These are phyloP conservation scores for Echinarachnius parma DNA, from an alignment of 53 echinoderm and acorn worm genomes.

Conservation along the genomic window DNA sequence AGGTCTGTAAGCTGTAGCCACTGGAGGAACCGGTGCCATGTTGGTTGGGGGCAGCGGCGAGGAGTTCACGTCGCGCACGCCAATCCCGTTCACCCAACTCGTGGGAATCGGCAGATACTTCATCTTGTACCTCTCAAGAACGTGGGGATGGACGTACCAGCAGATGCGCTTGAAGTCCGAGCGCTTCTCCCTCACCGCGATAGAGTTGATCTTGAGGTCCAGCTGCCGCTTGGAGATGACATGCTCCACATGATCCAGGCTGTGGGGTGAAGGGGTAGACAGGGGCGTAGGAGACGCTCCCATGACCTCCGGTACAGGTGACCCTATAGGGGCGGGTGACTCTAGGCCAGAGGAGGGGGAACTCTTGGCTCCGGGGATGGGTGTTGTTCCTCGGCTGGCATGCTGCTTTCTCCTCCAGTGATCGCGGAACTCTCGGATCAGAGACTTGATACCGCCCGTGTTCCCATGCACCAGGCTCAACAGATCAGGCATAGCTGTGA, in stretches of 20 bases:
- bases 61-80: neutral
- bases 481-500: constrained; percentile 87
- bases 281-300: constrained; percentile 5
- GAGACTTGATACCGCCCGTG: constrained; percentile 76
- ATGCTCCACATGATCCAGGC: constrained; percentile 44
- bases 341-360: neutral
- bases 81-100: constrained; percentile 50
- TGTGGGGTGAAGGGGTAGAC: constrained; percentile 23
- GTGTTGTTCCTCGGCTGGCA: constrained; percentile 2
- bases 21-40: constrained; percentile 4
- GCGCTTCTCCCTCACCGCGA: constrained; percentile 83
- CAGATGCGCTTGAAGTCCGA: constrained; percentile 64
- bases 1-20: constrained; percentile 4
- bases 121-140: constrained; percentile 72
- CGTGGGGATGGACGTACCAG: constrained; percentile 85
- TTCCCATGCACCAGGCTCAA: constrained; percentile 87
- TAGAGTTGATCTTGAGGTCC: constrained; percentile 71
- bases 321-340: constrained; percentile 1
- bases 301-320: neutral
- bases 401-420: constrained; percentile 68
- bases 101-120: constrained; percentile 66
- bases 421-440: constrained; percentile 84
- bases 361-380: neutral
- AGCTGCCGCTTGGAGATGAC: constrained; percentile 88
- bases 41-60: constrained; percentile 8